Base-by-base conservation (phyloP, 2,888 invertebrate species). In the Callyntrura sp. region DNA sequence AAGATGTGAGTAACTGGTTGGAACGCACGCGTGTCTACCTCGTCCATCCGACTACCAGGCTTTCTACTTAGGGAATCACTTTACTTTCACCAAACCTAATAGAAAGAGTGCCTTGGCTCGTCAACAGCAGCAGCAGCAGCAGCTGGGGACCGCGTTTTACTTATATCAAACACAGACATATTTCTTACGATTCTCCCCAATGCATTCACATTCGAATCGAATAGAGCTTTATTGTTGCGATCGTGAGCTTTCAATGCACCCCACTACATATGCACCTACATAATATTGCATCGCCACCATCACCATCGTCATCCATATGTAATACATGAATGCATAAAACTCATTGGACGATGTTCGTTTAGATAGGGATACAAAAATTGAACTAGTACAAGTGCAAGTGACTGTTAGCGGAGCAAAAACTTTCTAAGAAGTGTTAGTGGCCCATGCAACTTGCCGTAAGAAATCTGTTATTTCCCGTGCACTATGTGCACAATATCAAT, bases 31-130 rank as follows among this genome's bases (percentile, higher is more conserved):
- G 88, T 83, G 84, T 78, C 88, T 88, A 84, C 88, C 76, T 84
- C 88, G 84, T 88, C 88, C 88, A 88, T 88, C 88, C 88, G 88
- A 88, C 88, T 88, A 88, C 88, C 45, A 84, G 88, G 88, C 88
- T 88, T 88, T 88, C 88, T 88, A 88, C 88, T 88, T 88, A 88
- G 84, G 48, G 84, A 88, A 88, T 88, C 88, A 88, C 88, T 88
- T 88, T 82, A 88, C 88, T 88, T 88, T 88, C 88, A 84, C 88
- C 88, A 88, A n/a, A 78, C 48, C 88, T 88, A 88, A 88, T 88
- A 88, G 88, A 88, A 88, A 84, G 84, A 88, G 88, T 84, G 88
- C 84, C 88, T 83, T 60, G 83, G 51, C 88, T 88, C 88, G 88
- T 88, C 88, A 88, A 82, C 88, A 88, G 45, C 83, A 88, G 23